A percentile compares a stretch with the other conserved stretches of the same genome.
Conservation (phyloP, 2,797 vertebrate species). For the Gymnodraco acuticeps region DNA sequence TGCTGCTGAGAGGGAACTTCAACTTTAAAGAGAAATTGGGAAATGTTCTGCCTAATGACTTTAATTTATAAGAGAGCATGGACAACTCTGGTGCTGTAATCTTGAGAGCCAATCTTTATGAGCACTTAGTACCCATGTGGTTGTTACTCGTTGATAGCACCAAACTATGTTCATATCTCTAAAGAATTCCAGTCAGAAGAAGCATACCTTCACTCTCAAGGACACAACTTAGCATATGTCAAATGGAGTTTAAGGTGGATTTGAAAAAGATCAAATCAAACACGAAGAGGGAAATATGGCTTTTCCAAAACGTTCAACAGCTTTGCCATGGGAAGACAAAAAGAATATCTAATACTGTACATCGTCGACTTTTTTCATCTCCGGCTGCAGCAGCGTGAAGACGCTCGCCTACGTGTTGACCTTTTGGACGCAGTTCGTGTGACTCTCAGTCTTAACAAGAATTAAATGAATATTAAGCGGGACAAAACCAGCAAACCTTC, state of each 20-base stretch:
- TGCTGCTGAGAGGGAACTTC: constrained; percentile 59
- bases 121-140: constrained; percentile 38
- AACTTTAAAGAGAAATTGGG: constrained; percentile 70
- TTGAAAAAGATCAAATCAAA: constrained; percentile 24
- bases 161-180: constrained; percentile 11
- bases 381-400: constrained; percentile 44
- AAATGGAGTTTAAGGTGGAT: constrained; percentile 10
- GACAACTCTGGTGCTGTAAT: constrained; percentile 44
- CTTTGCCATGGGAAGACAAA: constrained; percentile 47
- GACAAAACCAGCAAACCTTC: constrained; percentile 30
- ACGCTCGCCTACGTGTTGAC: constrained; percentile 52
- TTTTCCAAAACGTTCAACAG: constrained; percentile 15
- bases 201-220: background rate
- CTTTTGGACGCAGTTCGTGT: constrained; percentile 41
- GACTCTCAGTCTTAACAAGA: constrained; percentile 48
- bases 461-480: constrained; percentile 58
- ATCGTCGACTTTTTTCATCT: constrained; percentile 54
- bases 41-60: constrained; percentile 65
- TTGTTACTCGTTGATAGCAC: constrained; percentile 25
- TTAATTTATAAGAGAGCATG: constrained; percentile 67
- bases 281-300: constrained; percentile 5
- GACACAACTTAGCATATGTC: background rate
- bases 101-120: constrained; percentile 50
- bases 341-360: constrained; percentile 48
- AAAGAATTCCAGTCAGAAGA: constrained; percentile 7